Percentiles rank a stretch among this genome's conserved stretches.
phyloP scores from a whole-genome alignment of 2,113 vertebrate species.

The Hippocampus barbouri region DNA sequence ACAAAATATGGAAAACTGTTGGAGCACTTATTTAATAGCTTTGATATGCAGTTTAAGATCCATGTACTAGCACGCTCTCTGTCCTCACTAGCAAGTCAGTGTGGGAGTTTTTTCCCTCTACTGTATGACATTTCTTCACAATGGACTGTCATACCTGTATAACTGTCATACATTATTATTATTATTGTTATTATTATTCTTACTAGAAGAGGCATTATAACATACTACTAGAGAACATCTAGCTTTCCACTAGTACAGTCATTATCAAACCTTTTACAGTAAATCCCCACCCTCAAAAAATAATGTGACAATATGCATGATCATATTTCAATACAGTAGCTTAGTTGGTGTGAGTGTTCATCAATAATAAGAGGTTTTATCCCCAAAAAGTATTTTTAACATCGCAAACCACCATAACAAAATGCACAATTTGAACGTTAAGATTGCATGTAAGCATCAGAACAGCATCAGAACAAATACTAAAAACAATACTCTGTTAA shows the following conservation, averaged over 20 bases:
- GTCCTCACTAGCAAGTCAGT: background rate
- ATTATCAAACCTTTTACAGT: background rate
- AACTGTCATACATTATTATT: too few species aligned
- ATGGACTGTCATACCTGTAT: too few species aligned
- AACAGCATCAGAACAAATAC: background rate
- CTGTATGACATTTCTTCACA: background rate
- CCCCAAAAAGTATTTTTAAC: background rate
- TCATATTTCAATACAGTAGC: background rate
- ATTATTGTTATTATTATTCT: too few species aligned
- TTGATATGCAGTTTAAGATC: background rate
- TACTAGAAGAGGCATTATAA: background rate
- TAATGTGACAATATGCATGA: background rate
- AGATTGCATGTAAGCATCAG: background rate
- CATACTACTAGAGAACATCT: background rate
- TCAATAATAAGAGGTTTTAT: background rate
- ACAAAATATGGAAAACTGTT: constrained; percentile 8
- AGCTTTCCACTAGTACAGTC: background rate
- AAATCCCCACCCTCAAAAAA: background rate
- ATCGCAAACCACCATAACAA: background rate
- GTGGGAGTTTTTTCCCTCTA: background rate
- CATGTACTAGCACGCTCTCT: background rate
- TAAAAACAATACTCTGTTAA: background rate
- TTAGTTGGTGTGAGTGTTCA: background rate
- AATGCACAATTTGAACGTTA: background rate
- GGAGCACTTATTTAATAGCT: background rate